Evolutionary conservation across 2,888 invertebrate species (phyloP).

Genomic region (Leptinotarsa juncta): DNA sequence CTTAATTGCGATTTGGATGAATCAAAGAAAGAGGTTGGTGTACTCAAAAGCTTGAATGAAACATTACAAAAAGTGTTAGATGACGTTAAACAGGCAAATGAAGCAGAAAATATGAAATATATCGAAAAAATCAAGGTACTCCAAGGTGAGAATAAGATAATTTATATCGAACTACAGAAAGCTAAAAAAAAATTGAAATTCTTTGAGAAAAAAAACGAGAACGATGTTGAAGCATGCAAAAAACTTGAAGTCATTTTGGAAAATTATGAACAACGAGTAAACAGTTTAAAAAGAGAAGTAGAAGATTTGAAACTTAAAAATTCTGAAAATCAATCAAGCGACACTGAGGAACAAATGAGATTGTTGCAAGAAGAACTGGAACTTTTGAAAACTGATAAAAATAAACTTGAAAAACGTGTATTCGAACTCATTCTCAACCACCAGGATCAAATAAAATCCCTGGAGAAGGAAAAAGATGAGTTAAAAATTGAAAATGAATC

Average conservation of each 20-base stretch:
- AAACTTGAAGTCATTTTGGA: constrained; percentile 53
- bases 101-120: constrained; percentile 57
- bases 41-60: constrained; percentile 49
- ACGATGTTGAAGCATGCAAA: constrained; percentile 51
- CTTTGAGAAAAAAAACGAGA: constrained; percentile 49
- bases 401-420: constrained; percentile 46
- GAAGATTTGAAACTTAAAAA: constrained; percentile 43
- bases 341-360: constrained; percentile 20
- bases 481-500: constrained; percentile 54
- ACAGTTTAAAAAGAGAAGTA: constrained; percentile 59
- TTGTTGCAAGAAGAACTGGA: constrained; percentile 26
- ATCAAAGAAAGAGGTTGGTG: constrained; percentile 54
- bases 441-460: constrained; percentile 39
- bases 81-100: constrained; percentile 55
- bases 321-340: constrained; percentile 14
- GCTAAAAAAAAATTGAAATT: constrained; percentile 44
- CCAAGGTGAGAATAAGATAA: constrained; percentile 56
- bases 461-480: constrained; percentile 47
- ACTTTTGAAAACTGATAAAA: constrained; percentile 17
- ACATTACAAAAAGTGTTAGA: constrained; percentile 50
- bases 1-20: constrained; percentile 53
- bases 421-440: constrained; percentile 55
- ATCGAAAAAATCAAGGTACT: constrained; percentile 50
- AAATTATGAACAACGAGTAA: constrained; percentile 54
- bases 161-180: constrained; percentile 54